A percentile compares a stretch with the other conserved stretches of the same genome.
Evolutionary conservation across 2,797 vertebrate species (phyloP).

Genomic region (Otus scops): DNA sequence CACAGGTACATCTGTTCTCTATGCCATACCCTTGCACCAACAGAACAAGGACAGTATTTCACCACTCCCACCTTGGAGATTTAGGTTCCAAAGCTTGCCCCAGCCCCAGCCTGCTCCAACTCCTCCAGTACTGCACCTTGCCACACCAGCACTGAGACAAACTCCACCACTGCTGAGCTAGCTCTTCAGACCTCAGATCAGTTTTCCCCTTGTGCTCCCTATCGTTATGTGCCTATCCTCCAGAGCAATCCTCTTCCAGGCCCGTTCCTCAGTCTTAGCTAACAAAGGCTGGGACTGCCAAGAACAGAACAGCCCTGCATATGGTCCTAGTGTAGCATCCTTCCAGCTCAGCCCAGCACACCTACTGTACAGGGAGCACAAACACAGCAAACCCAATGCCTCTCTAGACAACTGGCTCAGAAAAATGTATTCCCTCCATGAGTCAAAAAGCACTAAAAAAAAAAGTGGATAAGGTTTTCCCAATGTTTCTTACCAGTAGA

Average conservation of each 20-base stretch:
- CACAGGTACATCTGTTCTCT: background rate
- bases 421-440: background rate
- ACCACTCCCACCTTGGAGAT: background rate
- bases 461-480: background rate
- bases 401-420: background rate
- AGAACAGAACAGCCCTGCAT: background rate
- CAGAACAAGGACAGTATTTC: background rate
- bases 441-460: background rate
- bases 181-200: background rate
- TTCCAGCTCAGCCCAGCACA: background rate
- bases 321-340: background rate
- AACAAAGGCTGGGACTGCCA: background rate
- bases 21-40: background rate
- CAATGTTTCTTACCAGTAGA: background rate
- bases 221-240: background rate
- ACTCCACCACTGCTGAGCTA: background rate
- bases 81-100: background rate
- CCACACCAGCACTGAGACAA: background rate
- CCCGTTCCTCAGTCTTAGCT: background rate
- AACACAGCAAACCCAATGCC: background rate
- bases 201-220: background rate
- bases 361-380: background rate
- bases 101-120: background rate
- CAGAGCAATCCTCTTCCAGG: background rate
- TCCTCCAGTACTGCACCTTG: background rate